Conservation (phyloP, 2,797 vertebrate genomes). For the Micropoecilia bifurca region DNA sequence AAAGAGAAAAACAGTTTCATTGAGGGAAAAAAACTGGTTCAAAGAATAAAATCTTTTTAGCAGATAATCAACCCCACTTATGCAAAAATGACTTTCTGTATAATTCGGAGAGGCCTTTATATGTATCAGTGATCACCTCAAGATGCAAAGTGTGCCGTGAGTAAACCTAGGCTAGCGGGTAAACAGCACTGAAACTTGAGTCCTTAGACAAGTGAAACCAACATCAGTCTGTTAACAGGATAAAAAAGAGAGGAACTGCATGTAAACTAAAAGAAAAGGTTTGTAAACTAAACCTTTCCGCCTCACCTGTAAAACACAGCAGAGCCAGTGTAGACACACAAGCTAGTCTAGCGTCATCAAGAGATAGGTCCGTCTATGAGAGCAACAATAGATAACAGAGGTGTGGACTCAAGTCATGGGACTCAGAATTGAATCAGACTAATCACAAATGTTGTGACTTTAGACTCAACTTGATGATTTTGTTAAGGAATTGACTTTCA, state of each 20-base stretch:
- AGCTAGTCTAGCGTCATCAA: neutral
- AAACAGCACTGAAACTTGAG: slow-evolving; percentile 1
- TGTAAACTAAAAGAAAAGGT: slow-evolving; percentile 5
- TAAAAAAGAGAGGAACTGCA: neutral
- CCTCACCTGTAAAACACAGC: neutral
- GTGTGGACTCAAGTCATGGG: neutral
- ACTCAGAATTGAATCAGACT: neutral
- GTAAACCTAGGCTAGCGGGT: neutral
- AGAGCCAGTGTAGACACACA: neutral
- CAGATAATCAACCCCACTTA: neutral
- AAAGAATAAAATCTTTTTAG: neutral
- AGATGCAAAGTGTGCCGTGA: slow-evolving; percentile 3
- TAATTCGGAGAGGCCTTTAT: neutral
- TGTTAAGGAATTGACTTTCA: neutral
- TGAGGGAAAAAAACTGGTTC: neutral
- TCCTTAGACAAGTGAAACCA: neutral
- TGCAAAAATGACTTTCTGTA: neutral
- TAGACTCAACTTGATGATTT: neutral
- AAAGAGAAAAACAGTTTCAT: neutral
- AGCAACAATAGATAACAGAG: neutral
- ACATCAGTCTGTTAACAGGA: neutral
- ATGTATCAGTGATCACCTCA: slow-evolving; percentile 1
- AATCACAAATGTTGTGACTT: neutral
- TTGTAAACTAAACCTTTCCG: neutral
- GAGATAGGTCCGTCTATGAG: neutral